Evolutionary conservation across 2,888 invertebrate genomes (phyloP).

Genomic region (Tipula confusa): DNA sequence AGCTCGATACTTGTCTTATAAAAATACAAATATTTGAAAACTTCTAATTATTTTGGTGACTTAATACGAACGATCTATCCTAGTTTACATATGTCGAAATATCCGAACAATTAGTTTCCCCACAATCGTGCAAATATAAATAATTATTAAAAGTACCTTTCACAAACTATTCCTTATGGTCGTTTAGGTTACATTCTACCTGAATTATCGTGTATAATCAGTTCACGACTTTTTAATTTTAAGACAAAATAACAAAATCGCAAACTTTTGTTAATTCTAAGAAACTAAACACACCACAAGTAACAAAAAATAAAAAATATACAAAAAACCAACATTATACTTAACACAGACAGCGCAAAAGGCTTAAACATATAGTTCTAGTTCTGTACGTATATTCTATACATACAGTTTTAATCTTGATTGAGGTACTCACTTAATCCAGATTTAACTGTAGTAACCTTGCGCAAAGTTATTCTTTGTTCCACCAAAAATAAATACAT

Average conservation of each 20-base stretch:
- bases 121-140: background rate
- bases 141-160: background rate
- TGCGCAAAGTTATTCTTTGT: background rate
- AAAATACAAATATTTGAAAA: too few relatives aligned
- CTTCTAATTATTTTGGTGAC: too few relatives aligned
- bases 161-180: background rate
- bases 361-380: background rate
- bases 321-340: background rate
- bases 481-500: background rate
- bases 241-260: background rate
- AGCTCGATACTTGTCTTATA: too few relatives aligned
- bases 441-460: background rate
- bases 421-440: background rate
- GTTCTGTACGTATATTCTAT: background rate
- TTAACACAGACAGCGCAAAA: slow-evolving; percentile 1
- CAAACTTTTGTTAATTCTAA: background rate
- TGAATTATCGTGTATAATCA: background rate
- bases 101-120: background rate
- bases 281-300: background rate
- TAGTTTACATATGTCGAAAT: background rate
- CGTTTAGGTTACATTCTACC: background rate
- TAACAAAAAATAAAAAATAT: background rate
- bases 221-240: background rate
- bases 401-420: background rate
- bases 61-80: too few relatives aligned